Evolutionary conservation across 2,888 invertebrate species (phyloP), one percentile per base, ranked within the genome.

Genomic region (Troglohyphantes excavatus): DNA sequence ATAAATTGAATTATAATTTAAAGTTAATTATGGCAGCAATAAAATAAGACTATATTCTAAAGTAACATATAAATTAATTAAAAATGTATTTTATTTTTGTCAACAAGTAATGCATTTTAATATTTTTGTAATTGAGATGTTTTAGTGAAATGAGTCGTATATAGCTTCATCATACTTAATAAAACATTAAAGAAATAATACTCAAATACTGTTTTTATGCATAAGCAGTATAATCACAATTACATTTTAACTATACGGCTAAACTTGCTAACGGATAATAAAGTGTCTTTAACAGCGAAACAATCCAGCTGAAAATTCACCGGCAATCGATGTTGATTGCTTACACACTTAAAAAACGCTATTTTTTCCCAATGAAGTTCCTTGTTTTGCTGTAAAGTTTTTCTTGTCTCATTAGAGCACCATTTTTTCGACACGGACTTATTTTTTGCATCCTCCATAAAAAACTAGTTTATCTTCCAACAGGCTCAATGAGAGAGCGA

Each of bases 351-450:
- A 53, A 53, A 53, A 53, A 46, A 53, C 9, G 17, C 53, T 53
- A 7, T 53, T 13, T 53, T 53, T 53, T 53, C 17, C 17, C n/a
- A 53, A 53, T n/a, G 17, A n/a, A n/a, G 9, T n/a, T 13, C 53
- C 53, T 53, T 53, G 53, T 53, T 53, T 53, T 53, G 53, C 53
- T 53, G 53, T 53, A 53, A 53, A 53, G n/a, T n/a, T 53, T 53
- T 53, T 53, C 53, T 53, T 53, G 53, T 53, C 53, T 53, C 53
- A 53, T 53, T 53, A 53, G 53, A 53, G 53, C 17, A n/a, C 13
- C 0, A 5, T 53, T 53, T 53, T 53, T 53, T 53, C n/a, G 9
- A 53, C 7, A n/a, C 33, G 9, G 9, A 33, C 13, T n/a, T 13
- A 13, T 53, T 53, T 53, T 53, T 53, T 53, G 13, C n/a, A 3